Percentiles rank a stretch among this genome's conserved stretches.
Conservation (phyloP, 2,113 vertebrate species). For the Dromas ardeola region DNA sequence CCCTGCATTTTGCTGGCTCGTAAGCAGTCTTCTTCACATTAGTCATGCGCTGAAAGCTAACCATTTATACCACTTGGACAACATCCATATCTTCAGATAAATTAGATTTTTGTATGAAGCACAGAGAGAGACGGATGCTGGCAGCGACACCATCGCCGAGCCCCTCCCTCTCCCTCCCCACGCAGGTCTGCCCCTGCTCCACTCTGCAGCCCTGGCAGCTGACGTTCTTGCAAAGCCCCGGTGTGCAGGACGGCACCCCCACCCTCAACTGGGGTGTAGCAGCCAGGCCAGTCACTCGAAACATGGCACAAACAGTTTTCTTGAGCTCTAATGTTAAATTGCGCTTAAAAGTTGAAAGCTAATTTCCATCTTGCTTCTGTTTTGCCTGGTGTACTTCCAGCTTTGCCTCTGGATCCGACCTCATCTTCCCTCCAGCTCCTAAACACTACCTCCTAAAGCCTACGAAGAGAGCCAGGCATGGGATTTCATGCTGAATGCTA, state of each 20-base stretch:
- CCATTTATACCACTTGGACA: neutral
- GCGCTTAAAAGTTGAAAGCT: neutral
- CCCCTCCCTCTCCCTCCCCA: neutral
- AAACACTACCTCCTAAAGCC: neutral
- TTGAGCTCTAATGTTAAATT: neutral
- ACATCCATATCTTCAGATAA: neutral
- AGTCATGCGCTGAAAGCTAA: neutral
- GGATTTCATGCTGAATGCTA: neutral
- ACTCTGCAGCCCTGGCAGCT: neutral
- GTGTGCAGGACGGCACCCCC: neutral
- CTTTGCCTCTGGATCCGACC: neutral
- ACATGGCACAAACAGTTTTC: neutral
- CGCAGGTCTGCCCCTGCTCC: accelerated
- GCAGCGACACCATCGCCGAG: accelerated
- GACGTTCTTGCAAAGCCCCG: neutral
- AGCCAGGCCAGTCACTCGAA: neutral
- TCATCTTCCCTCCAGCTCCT: neutral
- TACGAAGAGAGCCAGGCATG: neutral
- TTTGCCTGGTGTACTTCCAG: neutral
- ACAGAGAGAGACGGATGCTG: neutral
- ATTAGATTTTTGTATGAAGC: neutral
- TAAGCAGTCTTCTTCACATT: neutral
- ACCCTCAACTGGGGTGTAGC: neutral
- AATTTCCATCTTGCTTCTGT: neutral
- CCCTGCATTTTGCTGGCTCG: accelerated